A percentile compares a stretch with the other conserved stretches of the same genome.
Conservation (phyloP, 1,140 invertebrate genomes). For the Aethina tumida region DNA sequence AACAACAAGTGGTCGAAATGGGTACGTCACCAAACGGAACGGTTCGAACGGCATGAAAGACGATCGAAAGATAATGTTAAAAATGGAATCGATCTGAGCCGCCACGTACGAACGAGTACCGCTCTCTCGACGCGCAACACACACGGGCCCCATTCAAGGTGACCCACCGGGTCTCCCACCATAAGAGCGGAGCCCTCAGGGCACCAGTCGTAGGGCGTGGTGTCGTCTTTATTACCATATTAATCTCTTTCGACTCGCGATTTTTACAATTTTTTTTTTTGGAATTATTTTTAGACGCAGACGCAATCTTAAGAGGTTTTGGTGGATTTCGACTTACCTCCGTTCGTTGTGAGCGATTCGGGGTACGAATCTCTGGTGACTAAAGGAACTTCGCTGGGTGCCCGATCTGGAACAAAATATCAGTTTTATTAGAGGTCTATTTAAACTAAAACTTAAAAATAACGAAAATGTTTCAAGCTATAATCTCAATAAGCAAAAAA, state of each 20-base stretch:
- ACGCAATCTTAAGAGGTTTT: conserved; percentile 5
- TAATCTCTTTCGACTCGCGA: too few relatives aligned
- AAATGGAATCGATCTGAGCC: too few relatives aligned
- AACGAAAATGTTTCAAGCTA: conserved; percentile 8
- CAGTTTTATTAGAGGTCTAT: conserved; percentile 1
- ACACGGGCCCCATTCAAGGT: too few relatives aligned
- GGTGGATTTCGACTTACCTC: too few relatives aligned
- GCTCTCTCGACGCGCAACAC: too few relatives aligned
- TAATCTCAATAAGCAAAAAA: conserved; percentile 10
- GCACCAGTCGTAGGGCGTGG: too few relatives aligned
- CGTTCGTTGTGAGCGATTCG: conserved; percentile 62
- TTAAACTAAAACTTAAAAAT: conserved; percentile 8
- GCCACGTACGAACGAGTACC: too few relatives aligned
- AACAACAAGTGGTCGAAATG: conserved; percentile 4
- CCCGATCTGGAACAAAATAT: conserved; percentile 50
- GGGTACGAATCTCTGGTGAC: conserved; percentile 46
- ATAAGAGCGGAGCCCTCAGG: too few relatives aligned
- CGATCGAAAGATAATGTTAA: conserved; percentile 4
- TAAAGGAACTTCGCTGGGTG: conserved; percentile 50
- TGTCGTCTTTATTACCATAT: too few relatives aligned
- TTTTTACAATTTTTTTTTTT: conserved; percentile 5
- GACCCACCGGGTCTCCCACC: too few relatives aligned
- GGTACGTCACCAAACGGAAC: conserved; percentile 8
- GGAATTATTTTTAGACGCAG: background rate
- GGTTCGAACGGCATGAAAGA: background rate